Conservation (phyloP, 2,797 vertebrate genomes). For the Labeo calbasu region DNA sequence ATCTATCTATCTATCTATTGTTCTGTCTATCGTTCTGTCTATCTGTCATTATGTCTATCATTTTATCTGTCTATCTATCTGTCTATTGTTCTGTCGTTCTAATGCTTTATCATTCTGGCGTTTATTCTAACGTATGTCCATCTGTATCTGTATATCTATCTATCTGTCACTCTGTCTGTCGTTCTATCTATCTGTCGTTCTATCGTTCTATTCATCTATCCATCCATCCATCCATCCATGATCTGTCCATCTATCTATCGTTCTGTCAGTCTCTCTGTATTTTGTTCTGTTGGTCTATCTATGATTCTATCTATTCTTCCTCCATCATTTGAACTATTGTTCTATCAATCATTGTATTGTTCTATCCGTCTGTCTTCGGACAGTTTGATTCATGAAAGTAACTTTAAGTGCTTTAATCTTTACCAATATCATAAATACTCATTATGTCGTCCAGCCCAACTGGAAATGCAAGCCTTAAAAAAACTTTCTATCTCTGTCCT, state of each 20-base stretch:
- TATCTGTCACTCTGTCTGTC: background rate
- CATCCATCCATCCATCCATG: background rate
- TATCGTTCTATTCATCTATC: background rate
- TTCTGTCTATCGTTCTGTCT: background rate
- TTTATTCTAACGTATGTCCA: too few relatives aligned
- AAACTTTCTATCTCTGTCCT: background rate
- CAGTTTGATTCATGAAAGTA: background rate
- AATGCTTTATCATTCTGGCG: too few relatives aligned
- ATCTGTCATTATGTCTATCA: background rate
- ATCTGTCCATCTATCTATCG: background rate
- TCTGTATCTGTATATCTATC: fast-evolving
- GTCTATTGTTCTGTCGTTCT: background rate
- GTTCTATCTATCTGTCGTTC: background rate
- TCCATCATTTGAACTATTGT: background rate
- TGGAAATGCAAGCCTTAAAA: background rate
- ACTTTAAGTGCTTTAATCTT: background rate
- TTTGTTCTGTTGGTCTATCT: background rate
- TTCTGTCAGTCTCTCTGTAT: background rate
- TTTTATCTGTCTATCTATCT: background rate
- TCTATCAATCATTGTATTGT: background rate
- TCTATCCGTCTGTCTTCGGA: background rate
- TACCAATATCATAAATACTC: background rate
- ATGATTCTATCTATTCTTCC: background rate
- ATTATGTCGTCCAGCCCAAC: background rate
- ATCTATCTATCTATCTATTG: background rate